Conservation (phyloP, 2,797 vertebrate genomes). For the Alcedo atthis region DNA sequence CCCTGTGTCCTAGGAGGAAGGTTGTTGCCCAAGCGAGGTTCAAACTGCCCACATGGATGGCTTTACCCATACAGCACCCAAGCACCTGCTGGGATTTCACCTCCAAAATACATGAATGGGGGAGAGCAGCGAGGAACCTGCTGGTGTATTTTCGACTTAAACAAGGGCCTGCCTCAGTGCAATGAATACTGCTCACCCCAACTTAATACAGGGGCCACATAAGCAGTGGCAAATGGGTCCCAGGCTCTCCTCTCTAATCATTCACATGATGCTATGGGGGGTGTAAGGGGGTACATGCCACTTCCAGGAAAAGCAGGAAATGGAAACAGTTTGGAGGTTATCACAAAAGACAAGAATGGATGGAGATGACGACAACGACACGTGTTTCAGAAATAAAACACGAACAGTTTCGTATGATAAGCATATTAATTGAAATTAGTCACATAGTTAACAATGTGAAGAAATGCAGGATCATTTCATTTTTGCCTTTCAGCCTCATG, state of each 20-base stretch:
- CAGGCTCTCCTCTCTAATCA: background rate
- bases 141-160: background rate
- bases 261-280: background rate
- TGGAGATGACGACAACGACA: slow-evolving; percentile 53
- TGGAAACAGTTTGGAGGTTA: slow-evolving; percentile 47
- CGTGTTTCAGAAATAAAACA: slow-evolving; percentile 70
- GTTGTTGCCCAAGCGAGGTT: background rate
- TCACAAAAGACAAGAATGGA: slow-evolving; percentile 29
- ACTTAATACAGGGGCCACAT: background rate
- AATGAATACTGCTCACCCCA: background rate
- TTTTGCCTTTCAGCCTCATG: slow-evolving; percentile 78
- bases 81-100: background rate
- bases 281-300: background rate
- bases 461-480: slow-evolving; percentile 74
- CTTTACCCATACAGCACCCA: background rate
- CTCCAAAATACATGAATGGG: rapidly evolving
- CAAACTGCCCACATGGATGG: rapidly evolving
- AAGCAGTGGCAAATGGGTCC: background rate
- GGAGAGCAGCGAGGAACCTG: background rate
- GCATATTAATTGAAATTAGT: slow-evolving; percentile 81
- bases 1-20: background rate
- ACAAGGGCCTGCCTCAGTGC: background rate
- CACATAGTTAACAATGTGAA: slow-evolving; percentile 77
- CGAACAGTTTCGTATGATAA: slow-evolving; percentile 70
- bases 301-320: slow-evolving; percentile 29